Evolutionary conservation across 2,113 vertebrate genomes (phyloP).

Genomic region (Podarcis cretensis): DNA sequence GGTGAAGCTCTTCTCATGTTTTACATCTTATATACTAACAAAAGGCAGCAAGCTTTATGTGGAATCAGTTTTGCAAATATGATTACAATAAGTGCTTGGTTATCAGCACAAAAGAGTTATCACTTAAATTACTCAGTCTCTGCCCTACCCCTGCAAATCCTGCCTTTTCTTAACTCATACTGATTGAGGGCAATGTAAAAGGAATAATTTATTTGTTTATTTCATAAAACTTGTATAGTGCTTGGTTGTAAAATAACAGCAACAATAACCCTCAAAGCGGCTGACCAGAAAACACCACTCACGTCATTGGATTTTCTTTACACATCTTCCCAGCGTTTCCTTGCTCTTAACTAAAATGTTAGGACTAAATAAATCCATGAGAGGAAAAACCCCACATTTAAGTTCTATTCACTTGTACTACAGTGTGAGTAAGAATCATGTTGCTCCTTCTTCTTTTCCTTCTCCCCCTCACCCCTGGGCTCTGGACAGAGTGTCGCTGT

Average conservation of each 20-base stretch:
- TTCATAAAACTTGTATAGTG: too few species aligned
- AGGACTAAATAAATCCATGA: background rate
- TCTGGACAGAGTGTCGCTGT: constrained; percentile 85
- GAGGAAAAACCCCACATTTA: background rate
- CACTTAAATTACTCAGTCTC: background rate
- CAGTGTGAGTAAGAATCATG: background rate
- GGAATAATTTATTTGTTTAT: background rate
- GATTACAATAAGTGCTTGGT: background rate
- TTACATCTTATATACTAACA: background rate
- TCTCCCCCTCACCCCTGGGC: background rate
- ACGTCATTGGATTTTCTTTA: background rate
- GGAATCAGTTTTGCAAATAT: background rate
- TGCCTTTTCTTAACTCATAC: background rate
- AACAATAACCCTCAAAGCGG: too few species aligned
- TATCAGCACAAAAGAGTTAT: background rate
- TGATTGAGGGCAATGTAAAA: background rate
- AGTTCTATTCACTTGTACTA: background rate
- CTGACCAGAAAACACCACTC: too few species aligned
- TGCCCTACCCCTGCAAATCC: too few species aligned
- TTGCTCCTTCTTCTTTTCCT: background rate
- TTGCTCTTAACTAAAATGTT: background rate
- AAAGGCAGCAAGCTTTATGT: background rate
- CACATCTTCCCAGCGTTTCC: background rate
- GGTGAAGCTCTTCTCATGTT: background rate
- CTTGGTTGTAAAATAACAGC: too few species aligned